Conservation (phyloP, 2,797 vertebrate species). For the Eutrigla gurnardus region DNA sequence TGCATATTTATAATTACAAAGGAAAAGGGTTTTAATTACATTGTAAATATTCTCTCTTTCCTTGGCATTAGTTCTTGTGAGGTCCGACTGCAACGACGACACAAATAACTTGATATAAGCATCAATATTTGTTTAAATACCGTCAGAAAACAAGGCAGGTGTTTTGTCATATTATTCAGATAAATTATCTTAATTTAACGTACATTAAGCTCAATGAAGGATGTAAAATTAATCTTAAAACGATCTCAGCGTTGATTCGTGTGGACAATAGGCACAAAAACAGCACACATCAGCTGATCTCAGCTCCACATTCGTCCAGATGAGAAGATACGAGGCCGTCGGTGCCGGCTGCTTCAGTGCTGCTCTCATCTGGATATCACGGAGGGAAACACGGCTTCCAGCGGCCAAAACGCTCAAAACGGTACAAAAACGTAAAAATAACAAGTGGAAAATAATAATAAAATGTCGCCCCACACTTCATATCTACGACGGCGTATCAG, state of each 20-base stretch:
- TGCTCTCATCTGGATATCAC: neutral
- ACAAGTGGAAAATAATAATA: neutral
- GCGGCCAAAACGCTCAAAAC: neutral
- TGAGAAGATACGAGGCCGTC: neutral
- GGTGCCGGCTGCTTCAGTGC: conserved; percentile 13
- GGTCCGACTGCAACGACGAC: conserved; percentile 43
- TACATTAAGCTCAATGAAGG: conserved; percentile 6
- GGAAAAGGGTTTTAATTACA: conserved; percentile 72
- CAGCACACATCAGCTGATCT: neutral
- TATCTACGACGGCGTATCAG: too few relatives aligned
- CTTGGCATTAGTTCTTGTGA: conserved; percentile 69
- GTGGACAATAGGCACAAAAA: conserved; percentile 12
- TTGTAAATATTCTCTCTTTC: conserved; percentile 72
- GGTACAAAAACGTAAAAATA: neutral
- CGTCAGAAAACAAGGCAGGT: conserved; percentile 18
- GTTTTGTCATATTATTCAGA: conserved; percentile 9
- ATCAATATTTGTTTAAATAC: conserved; percentile 20
- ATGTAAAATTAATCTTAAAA: conserved; percentile 32
- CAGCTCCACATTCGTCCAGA: conserved; percentile 33
- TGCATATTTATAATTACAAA: conserved; percentile 64
- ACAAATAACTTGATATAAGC: neutral
- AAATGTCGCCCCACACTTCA: neutral
- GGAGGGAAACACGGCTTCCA: neutral
- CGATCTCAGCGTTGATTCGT: neutral
- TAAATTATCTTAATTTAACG: conserved; percentile 30